Evolutionary conservation across 2,113 vertebrate genomes (phyloP), one percentile per base, ranked within the genome.

Genomic region (Pongo abelii): DNA sequence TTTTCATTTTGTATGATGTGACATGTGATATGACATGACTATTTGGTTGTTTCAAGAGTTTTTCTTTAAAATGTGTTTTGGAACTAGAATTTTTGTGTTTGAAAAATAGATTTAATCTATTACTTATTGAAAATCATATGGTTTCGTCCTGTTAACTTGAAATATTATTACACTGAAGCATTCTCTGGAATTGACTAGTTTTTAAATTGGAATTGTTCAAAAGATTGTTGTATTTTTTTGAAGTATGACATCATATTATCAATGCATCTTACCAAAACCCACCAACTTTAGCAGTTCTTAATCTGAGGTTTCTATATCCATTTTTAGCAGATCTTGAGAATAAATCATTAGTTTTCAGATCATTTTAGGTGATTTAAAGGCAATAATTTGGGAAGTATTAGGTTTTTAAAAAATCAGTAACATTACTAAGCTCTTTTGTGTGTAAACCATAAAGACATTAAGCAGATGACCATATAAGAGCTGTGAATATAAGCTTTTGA

Each of bases 41-140:
- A 2, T 40, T 91, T 46, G 13, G 2, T 92, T 96, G 40, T 97
- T 89, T 93, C 3, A 64, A 52, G 14, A 88, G 22, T 25, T 67
- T 91, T 93, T 89, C 20, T 8, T 89, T 90, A 90, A 83, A 89
- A 43, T 91, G 1, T 67, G 3, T 89, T 85, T 96, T 52, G 20
- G 30, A 81, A 93, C 89, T 86, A 83, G 3, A 91, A 38, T 74
- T 74, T 90, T 95, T 43, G 6, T 80, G 17, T 95, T 96, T 92
- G 70, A 85, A 91, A 94, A 96, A 13, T 69, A 69, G 32, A n/a
- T n/a, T 69, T 75, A 79, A 64, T 83, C 6, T 79, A 40, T 84
- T 84, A 67, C 17, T 84, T 74, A 95, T 27, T 6, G 40, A 85
- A 86, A 86, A 38, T 61, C 18, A 32, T 77, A 35, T 52, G 4